A percentile compares a stretch with the other conserved stretches of the same genome.
Evolutionary conservation across 1,140 invertebrate species (phyloP).

Genomic region (Drosophila pallidifrons): DNA sequence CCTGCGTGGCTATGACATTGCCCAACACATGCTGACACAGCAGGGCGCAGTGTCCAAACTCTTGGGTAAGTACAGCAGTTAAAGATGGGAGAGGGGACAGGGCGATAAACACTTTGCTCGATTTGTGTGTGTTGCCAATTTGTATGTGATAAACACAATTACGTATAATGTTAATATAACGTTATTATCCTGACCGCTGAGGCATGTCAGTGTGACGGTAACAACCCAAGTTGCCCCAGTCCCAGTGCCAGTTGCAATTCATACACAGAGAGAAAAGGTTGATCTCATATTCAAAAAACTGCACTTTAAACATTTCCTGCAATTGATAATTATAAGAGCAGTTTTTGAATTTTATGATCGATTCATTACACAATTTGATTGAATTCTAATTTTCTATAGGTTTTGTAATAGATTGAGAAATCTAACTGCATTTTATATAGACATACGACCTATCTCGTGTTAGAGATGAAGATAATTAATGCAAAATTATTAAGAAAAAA

Average conservation of each 20-base stretch:
- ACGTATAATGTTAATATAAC: conserved; percentile 58
- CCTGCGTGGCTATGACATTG: conserved; percentile 94
- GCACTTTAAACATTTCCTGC: no score
- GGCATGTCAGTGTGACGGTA: conserved; percentile 7
- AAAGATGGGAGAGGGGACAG: not conserved
- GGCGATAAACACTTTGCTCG: conserved; percentile 72
- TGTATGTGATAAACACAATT: conserved; percentile 71
- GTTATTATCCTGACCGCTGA: conserved; percentile 66
- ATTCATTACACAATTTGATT: no score
- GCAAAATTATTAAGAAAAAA: no score
- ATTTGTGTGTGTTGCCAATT: conserved; percentile 78
- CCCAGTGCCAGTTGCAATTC: not conserved
- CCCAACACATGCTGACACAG: conserved; percentile 94
- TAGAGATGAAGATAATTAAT: no score
- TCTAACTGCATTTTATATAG: no score
- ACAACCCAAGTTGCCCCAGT: not conserved
- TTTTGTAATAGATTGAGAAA: no score
- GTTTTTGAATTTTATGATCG: no score
- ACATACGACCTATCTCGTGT: no score
- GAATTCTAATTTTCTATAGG: no score
- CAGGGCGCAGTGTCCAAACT: conserved; percentile 97
- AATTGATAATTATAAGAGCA: no score
- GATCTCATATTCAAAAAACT: no score
- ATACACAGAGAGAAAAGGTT: not conserved
- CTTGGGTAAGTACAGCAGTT: conserved; percentile 88